Conservation (phyloP, 2,888 invertebrate genomes). For the Mimachlamys varia region DNA sequence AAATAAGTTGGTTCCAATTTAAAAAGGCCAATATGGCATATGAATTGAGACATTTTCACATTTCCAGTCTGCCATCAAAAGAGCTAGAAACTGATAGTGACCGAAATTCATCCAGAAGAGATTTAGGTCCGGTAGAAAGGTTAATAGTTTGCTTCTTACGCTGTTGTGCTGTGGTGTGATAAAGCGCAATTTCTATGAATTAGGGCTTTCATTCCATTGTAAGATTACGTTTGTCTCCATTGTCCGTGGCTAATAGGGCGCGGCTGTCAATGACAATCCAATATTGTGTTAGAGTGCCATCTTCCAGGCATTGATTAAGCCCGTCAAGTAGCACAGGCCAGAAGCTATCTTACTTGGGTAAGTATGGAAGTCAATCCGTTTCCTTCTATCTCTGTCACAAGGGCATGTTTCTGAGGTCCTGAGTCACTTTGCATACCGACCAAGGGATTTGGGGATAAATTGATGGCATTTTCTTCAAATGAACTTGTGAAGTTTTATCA, state of each 20-base stretch:
- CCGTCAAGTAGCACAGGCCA: neutral
- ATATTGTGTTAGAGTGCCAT: conserved; percentile 13
- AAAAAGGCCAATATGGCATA: too few species aligned
- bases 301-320: conserved; percentile 26
- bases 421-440: neutral
- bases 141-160: neutral
- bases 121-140: neutral
- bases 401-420: neutral
- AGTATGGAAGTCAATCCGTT: neutral
- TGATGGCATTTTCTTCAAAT: neutral
- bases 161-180: neutral
- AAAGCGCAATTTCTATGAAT: neutral
- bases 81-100: neutral
- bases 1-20: too few species aligned
- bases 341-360: neutral
- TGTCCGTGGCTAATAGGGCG: neutral
- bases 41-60: neutral
- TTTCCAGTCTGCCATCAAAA: neutral
- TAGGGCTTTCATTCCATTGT: neutral
- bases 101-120: neutral
- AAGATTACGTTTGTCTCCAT: neutral
- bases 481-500: neutral
- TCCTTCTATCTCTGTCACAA: neutral
- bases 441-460: neutral
- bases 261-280: conserved; percentile 26